These are phyloP conservation scores for Henicopernis longicauda DNA, from an alignment of 2,113 vertebrate species.

Conservation along the genomic window DNA sequence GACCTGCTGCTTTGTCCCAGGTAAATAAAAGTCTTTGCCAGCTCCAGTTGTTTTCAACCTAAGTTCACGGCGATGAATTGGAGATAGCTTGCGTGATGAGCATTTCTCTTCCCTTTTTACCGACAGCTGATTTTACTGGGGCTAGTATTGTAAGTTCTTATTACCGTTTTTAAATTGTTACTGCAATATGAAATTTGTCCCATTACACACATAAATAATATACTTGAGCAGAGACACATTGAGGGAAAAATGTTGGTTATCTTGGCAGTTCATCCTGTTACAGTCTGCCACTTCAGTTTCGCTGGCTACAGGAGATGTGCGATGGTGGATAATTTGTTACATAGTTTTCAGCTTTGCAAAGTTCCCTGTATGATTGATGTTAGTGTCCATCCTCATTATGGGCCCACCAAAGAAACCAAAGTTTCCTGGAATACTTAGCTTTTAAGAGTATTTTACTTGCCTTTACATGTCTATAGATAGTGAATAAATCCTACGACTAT, in stretches of 20 bases:
- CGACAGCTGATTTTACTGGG: background rate
- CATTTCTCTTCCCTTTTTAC: background rate
- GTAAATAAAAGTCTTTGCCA: background rate
- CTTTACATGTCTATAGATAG: background rate
- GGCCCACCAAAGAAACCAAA: background rate
- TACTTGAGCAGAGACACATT: background rate
- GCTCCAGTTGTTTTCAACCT: background rate
- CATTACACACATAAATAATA: background rate
- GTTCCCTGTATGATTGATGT: background rate
- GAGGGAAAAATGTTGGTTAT: background rate
- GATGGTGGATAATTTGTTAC: background rate
- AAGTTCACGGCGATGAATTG: background rate
- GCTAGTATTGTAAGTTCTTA: background rate
- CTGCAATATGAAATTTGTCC: background rate
- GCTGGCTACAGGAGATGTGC: background rate
- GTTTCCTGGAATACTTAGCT: background rate
- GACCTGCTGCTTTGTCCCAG: background rate
- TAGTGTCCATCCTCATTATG: background rate
- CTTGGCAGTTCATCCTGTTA: background rate
- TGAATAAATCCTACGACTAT: background rate
- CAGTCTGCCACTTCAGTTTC: background rate
- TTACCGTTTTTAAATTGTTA: background rate
- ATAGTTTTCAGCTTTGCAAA: background rate
- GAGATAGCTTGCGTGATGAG: accelerated
- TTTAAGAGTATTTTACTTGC: background rate